A percentile compares a stretch with the other conserved stretches of the same genome.
phyloP scores from a whole-genome alignment of 2,113 vertebrate genomes.

The Oncorhynchus nerka region DNA sequence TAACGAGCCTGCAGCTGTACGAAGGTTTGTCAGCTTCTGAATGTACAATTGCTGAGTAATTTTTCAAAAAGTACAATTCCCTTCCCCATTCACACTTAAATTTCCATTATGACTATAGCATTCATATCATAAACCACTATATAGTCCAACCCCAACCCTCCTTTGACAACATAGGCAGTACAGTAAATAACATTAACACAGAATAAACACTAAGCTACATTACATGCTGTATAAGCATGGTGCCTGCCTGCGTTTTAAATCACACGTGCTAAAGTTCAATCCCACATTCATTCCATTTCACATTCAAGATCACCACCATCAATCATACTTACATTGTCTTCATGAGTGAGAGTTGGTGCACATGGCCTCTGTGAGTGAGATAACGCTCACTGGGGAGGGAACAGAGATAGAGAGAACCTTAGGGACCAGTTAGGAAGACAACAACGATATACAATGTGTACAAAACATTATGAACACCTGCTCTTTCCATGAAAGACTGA shows the following conservation, averaged over 20 bases:
- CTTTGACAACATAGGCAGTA: background rate
- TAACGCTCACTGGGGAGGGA: slow-evolving; percentile 48
- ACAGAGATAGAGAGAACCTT: background rate
- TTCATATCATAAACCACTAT: background rate
- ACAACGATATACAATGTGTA: background rate
- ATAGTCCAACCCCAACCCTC: background rate
- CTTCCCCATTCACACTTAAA: background rate
- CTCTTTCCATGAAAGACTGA: too few relatives aligned
- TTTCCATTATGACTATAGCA: background rate
- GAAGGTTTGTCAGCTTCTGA: too few relatives aligned
- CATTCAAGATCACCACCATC: too few relatives aligned
- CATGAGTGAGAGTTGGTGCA: slow-evolving; percentile 15
- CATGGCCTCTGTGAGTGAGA: slow-evolving; percentile 47
- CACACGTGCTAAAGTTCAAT: background rate
- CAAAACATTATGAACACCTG: too few relatives aligned
- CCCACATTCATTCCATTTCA: background rate
- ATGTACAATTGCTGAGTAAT: too few relatives aligned
- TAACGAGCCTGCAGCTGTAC: too few relatives aligned
- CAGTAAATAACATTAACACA: background rate
- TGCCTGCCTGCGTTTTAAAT: background rate
- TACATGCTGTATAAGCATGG: background rate
- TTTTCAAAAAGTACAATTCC: background rate
- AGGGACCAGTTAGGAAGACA: background rate
- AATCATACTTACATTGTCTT: slow-evolving; percentile 56
- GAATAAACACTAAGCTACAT: background rate